Base-by-base conservation (phyloP, 2,797 vertebrate genomes). In the Decapterus maruadsi region DNA sequence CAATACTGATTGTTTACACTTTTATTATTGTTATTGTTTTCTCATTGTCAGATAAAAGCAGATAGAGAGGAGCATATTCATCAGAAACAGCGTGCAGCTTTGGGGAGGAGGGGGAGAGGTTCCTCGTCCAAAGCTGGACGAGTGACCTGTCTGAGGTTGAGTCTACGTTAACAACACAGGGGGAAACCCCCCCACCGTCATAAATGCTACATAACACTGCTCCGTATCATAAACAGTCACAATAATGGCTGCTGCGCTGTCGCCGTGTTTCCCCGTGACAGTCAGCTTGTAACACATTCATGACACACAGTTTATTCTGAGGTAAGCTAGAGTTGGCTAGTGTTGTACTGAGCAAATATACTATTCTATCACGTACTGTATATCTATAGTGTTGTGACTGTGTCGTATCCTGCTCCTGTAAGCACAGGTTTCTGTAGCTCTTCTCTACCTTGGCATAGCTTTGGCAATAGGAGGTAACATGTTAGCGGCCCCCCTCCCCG, bases 381-480 rank as follows among this genome's bases (percentile, higher is more conserved):
- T 40, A 67, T 79, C 85, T 89, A 67, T 76, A 80, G 77, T 76
- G 84, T 83, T 17, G 68, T 68, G 77, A 86, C 81, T 48, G 80
- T 50, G 80, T 88, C 56, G 19, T 50, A 48, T 84, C 67, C 78
- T 77, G 82, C 56, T 78, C 74, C 81, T 76, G 63, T 56, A 36
- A 77, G 84, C 78, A 74, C 69, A 73, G 68, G 63, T 72, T 31
- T 66, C 77, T 81, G 67, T 36, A 67, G 87, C 77, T 83, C 78
- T 31, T 85, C 88, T 90, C 85, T 89, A 91, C 87, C 88, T 89
- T 92, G 90, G 93, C 89, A 90, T 87, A 93, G 92, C 94, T 95
- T 96, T 95, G 94, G 94, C 94, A 92, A 92, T 70, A 90, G 75
- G 89, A 93, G 92, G 90, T 91, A 90, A 94, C 87, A 82, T 77